Percentiles rank a stretch among this genome's conserved stretches.
These are phyloP conservation scores for Nomada ferruginata DNA, from an alignment of 2,888 invertebrate genomes.

Conservation along the genomic window DNA sequence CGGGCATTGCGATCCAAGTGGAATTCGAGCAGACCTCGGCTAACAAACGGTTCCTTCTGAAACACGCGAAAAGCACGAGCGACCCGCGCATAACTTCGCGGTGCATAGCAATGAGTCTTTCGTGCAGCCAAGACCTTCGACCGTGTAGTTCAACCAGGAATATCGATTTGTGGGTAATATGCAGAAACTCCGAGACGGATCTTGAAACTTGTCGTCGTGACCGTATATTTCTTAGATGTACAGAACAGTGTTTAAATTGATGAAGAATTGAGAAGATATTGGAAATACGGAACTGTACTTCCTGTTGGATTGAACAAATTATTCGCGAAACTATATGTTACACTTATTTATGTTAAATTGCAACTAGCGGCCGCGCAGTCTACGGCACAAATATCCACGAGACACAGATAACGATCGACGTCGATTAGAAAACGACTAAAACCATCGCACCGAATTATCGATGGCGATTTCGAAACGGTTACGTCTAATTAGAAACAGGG, in stretches of 20 bases:
- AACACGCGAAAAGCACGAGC: conserved; percentile 1
- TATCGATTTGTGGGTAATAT: conserved; percentile 33
- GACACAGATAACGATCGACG: conserved; percentile 11
- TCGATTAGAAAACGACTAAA: conserved; percentile 19
- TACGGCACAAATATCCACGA: conserved; percentile 2
- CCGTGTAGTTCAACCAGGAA: conserved; percentile 5
- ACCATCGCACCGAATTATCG: background rate
- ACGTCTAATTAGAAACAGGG: background rate
- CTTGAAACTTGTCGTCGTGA: too few species aligned
- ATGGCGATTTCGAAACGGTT: background rate
- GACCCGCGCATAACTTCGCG: conserved; percentile 1
- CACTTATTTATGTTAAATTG: background rate
- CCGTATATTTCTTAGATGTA: too few species aligned
- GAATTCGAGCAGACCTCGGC: conserved; percentile 32
- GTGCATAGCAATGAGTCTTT: conserved; percentile 42
- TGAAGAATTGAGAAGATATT: too few species aligned
- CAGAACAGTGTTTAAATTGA: too few species aligned
- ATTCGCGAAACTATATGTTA: background rate
- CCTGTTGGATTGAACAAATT: too few species aligned
- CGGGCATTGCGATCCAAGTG: conserved; percentile 13
- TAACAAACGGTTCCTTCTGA: conserved; percentile 28
- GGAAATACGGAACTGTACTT: too few species aligned
- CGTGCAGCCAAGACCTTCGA: conserved; percentile 42
- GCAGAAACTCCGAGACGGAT: too few species aligned
- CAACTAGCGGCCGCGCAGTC: background rate